Evolutionary conservation across 2,113 vertebrate species (phyloP), one percentile per base, ranked within the genome.

Genomic region (Cynopterus brachyotis): DNA sequence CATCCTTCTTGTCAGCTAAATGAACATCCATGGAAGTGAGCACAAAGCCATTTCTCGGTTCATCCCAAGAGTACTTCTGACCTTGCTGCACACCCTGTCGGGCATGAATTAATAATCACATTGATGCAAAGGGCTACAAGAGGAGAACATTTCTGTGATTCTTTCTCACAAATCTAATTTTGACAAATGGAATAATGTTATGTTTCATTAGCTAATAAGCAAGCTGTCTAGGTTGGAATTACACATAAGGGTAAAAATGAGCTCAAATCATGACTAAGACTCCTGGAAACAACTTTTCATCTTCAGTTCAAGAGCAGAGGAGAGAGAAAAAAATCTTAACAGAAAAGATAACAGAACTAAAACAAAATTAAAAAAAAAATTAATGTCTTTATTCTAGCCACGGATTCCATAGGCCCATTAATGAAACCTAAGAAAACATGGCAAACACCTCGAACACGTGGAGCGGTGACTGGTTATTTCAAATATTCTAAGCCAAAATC

Each of bases 201-300:
- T 79, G 60, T 82, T 83, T 92, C 35, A 95, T 92, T 95, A 92
- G 35, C 53, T 90, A 80, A 88, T 57, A 37, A 95, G 24, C 53
- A 37, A 95, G 24, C 53, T 69, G 4, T 86, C 82, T 69, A 75
- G n/a, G 85, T n/a, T 82, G 17, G 15, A 88, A 73, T 75, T 89
- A 22, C 64, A 26, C 9, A 3, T 59, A 59, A 13, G 76, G 28
- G 5, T 6, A 90, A 35, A 83, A 87, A 75, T 40, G 6, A 94
- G 17, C 17, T 60, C 53, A 92, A 75, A 81, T 75, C n/a, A 89
- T 76, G 40, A 50, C 47, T 62, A 26, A 13, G 59, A 70, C 37
- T 96, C 26, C 9, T 53, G 12, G 2, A 84, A 95, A 30, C 53
- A 86, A 96, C 4, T 53, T 96, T 4, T 70, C 69, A 50, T 72